Base-by-base conservation (phyloP, 2,888 invertebrate species). In the Cheilosia scutellata region DNA sequence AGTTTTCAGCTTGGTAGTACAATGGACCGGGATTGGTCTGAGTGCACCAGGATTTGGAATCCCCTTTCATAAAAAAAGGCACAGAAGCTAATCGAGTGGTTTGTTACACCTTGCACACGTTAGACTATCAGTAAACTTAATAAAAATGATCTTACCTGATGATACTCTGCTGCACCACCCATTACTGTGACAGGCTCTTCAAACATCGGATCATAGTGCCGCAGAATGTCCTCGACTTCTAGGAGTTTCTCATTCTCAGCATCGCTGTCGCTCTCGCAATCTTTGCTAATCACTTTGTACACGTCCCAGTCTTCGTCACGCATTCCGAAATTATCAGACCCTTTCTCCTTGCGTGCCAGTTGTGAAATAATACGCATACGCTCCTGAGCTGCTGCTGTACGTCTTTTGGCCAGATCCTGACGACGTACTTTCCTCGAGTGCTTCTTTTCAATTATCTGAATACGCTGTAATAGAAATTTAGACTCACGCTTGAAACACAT, bases 251-350 rank as follows among this genome's bases (percentile, higher is more conserved):
- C 98, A 88, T 97, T 97, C 91, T 98, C 98, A 9, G 96, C 96
- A 90, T 98, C 98, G 25, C 98, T 98, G 91, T 98, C 98, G 0
- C 97, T 97, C 92, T 98, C 98, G 75, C 95, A 92, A 89, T 95
- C 95, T 89, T 94, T 93, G 89, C 95, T 96, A 71, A 98, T 97
- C 29, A 95, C 96, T 93, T 98, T 98, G 90, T 98, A 98, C 1
- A 98, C 98, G 92, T 98, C 98, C 98, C 98, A 98, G 91, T 98
- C 98, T 90, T 97, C 97, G 92, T 98, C 98, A 89, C 97, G 94
- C 93, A 96, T 95, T 37, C 98, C 98, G 93, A 98, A 98, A 91
- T 98, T 98, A 90, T 98, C 98, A 84, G 96, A 95, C 88, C 96
- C 94, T 89, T 95, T 95, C 89, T 96, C 96, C 89, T 95, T 95